These are phyloP conservation scores for Yponomeuta sedellus DNA, from an alignment of 2,888 invertebrate genomes.

Conservation along the genomic window DNA sequence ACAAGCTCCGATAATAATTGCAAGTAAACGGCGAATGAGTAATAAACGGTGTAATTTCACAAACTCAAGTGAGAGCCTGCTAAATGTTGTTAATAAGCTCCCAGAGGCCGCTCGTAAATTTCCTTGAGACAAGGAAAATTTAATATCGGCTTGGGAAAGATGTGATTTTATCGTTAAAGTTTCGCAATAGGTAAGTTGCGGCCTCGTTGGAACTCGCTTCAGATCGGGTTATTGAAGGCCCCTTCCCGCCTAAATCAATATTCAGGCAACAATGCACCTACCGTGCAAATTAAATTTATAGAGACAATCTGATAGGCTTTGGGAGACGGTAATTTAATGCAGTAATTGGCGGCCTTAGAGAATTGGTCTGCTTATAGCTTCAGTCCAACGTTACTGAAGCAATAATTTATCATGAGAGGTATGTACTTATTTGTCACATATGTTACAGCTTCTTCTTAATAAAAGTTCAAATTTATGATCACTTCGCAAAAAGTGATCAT, in stretches of 20 bases:
- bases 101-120: slow-evolving; percentile 52
- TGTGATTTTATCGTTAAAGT: slow-evolving; percentile 63
- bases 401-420: background rate
- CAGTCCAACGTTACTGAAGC: background rate
- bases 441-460: no score
- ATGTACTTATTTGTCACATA: no score
- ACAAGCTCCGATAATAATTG: background rate
- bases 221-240: slow-evolving; percentile 52
- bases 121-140: slow-evolving; percentile 63
- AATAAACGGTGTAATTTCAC: slow-evolving; percentile 12
- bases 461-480: no score
- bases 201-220: slow-evolving; percentile 47
- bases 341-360: background rate
- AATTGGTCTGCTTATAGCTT: background rate
- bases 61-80: slow-evolving; percentile 33
- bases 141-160: slow-evolving; percentile 61
- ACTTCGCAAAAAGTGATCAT: no score
- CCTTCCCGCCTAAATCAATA: slow-evolving; percentile 56
- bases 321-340: background rate
- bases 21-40: background rate
- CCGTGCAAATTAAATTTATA: slow-evolving; percentile 15
- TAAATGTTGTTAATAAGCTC: slow-evolving; percentile 48
- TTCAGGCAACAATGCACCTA: slow-evolving; percentile 41
- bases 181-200: slow-evolving; percentile 63
- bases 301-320: slow-evolving; percentile 11